phyloP scores from a whole-genome alignment of 2,797 vertebrate genomes.

The Vipera latastei region DNA sequence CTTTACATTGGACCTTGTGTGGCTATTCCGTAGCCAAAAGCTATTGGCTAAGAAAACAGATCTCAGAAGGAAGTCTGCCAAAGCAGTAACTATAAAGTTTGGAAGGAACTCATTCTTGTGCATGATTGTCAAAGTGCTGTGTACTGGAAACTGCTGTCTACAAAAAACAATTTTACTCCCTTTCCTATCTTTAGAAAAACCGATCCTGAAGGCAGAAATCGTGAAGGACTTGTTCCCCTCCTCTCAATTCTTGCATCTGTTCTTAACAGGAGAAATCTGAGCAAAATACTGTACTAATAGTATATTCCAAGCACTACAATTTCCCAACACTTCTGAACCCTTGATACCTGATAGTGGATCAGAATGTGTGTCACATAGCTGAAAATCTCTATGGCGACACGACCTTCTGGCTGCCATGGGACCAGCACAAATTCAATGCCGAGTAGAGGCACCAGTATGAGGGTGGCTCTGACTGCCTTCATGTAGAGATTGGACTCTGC shows the following conservation, averaged over 20 bases:
- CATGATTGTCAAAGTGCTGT: background rate
- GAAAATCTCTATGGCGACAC: conserved; percentile 86
- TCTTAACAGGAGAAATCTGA: background rate
- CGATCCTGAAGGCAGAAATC: background rate
- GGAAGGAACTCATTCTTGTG: background rate
- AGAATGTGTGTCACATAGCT: conserved; percentile 96
- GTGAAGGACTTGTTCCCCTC: background rate
- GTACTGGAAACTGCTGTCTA: background rate
- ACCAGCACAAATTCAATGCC: conserved; percentile 93
- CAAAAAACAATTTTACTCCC: background rate
- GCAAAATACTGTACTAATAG: background rate
- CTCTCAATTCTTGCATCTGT: background rate
- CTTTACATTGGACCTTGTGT: background rate
- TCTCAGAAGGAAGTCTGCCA: background rate
- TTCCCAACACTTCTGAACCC: accelerated
- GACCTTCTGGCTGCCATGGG: conserved; percentile 89
- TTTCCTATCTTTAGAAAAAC: background rate
- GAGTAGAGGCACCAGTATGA: conserved; percentile 91
- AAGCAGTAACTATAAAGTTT: background rate
- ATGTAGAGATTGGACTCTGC: conserved; percentile 97
- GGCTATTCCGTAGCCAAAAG: background rate
- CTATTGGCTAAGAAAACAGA: background rate
- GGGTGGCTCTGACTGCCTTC: conserved; percentile 95
- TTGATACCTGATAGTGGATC: conserved; percentile 92
- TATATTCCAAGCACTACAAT: background rate